phyloP scores from a whole-genome alignment of 2,113 vertebrate species.

The Nothobranchius furzeri region DNA sequence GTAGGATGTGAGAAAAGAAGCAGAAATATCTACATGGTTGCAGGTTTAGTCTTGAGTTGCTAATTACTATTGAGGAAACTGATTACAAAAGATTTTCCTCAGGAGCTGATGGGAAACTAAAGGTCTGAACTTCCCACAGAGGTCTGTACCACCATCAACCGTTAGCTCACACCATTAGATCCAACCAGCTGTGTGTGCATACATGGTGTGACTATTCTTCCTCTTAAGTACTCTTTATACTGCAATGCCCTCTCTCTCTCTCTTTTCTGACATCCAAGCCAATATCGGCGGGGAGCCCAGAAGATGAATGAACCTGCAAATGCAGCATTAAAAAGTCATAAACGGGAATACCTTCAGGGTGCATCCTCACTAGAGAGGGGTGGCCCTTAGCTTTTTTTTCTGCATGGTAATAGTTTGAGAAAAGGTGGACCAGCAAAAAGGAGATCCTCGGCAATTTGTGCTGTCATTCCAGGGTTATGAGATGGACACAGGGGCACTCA shows the following conservation, averaged over 20 bases:
- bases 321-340: conserved; percentile 76
- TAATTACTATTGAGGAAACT: conserved; percentile 37
- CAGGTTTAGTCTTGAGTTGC: conserved; percentile 29
- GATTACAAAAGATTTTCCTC: conserved; percentile 48
- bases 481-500: conserved; percentile 8
- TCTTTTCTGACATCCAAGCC: conserved; percentile 41
- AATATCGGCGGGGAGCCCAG: conserved; percentile 43
- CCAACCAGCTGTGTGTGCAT: conserved; percentile 17
- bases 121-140: conserved; percentile 45
- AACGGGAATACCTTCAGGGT: conserved; percentile 60
- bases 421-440: conserved; percentile 43
- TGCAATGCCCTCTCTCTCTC: conserved; percentile 17
- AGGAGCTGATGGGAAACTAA: conserved; percentile 24
- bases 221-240: conserved; percentile 19
- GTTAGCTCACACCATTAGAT: conserved; percentile 34
- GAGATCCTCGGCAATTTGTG: conserved; percentile 41
- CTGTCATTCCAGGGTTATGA: conserved; percentile 22
- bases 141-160: conserved; percentile 18
- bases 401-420: conserved; percentile 64
- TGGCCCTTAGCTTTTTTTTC: conserved; percentile 48
- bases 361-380: conserved; percentile 30
- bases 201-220: conserved; percentile 1
- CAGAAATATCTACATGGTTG: conserved; percentile 22
- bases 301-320: conserved; percentile 70
- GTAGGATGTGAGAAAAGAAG: conserved; percentile 37